phyloP scores from a whole-genome alignment of 2,113 vertebrate genomes.

The Brienomyrus brachyistius region DNA sequence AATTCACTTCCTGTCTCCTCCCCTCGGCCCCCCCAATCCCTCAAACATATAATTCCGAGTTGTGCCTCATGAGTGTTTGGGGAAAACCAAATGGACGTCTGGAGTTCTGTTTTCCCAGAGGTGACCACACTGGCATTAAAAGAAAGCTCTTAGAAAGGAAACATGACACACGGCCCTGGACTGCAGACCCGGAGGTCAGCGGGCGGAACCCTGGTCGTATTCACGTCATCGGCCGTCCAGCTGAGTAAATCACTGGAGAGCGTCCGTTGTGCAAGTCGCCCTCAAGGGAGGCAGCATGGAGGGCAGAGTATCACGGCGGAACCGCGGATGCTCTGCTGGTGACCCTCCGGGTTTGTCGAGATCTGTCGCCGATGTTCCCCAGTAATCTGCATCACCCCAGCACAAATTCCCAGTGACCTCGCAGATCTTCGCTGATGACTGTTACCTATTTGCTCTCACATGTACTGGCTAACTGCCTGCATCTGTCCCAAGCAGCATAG shows the following conservation, averaged over 20 bases:
- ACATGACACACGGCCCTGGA: not conserved
- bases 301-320: not conserved
- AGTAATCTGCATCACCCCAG: not conserved
- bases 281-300: not conserved
- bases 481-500: not conserved
- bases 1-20: not conserved
- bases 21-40: not conserved
- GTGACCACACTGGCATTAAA: not conserved
- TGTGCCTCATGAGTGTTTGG: not conserved
- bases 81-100: not conserved
- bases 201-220: not conserved
- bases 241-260: constrained; percentile 1
- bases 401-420: not conserved
- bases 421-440: not conserved
- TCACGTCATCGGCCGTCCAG: not conserved
- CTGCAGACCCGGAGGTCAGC: not conserved
- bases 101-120: not conserved
- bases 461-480: not conserved
- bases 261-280: not conserved
- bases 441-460: not conserved
- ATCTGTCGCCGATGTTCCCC: not conserved
- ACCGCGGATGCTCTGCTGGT: not conserved
- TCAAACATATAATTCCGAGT: not conserved
- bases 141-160: not conserved
- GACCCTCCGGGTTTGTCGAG: not conserved